Evolutionary conservation across 2,888 invertebrate species (phyloP), one percentile per base, ranked within the genome.

Genomic region (Crioceris asparagi): DNA sequence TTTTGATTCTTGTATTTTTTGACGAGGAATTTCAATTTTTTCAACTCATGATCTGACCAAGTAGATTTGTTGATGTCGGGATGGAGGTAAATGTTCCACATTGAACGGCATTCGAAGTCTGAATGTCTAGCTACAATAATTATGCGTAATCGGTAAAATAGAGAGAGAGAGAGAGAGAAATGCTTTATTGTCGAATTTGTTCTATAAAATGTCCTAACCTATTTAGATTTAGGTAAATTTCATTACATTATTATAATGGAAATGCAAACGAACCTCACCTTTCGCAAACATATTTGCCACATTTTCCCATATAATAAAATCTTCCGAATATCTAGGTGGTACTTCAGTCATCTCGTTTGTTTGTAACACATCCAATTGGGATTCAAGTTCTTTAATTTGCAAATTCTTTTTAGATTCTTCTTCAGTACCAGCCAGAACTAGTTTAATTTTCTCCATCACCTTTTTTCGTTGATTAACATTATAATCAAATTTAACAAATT

Each of bases 71-170:
- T 82, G 11, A 83, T 68, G 11, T 68, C 59, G 0, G 84, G 83
- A 56, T 80, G 78, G 31, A 83, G 57, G 52, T 75, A 79, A 15
- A 78, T 66, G 40, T 74, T 72, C 85, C 85, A 86, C 55, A 83
- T 72, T 0, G 77, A 69, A 48, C 70, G 63, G 54, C 82, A 84
- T 53, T 81, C 81, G 7, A 66, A 62, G 0, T 74, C 62, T 0
- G 70, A 68, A 51, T 82, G 82, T n/a, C 74, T 69, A 21, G 66
- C 59, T 42, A 37, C n/a, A n/a, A n/a, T n/a, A n/a, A n/a, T n/a
- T n/a, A n/a, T n/a, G n/a, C n/a, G n/a, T n/a, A n/a, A n/a, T n/a
- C n/a, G n/a, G n/a, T n/a, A n/a, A n/a, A n/a, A n/a, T n/a, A n/a
- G n/a, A n/a, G n/a, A n/a, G n/a, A n/a, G n/a, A n/a, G n/a, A n/a